Base-by-base conservation (phyloP, 2,113 vertebrate species). In the Solea solea region DNA sequence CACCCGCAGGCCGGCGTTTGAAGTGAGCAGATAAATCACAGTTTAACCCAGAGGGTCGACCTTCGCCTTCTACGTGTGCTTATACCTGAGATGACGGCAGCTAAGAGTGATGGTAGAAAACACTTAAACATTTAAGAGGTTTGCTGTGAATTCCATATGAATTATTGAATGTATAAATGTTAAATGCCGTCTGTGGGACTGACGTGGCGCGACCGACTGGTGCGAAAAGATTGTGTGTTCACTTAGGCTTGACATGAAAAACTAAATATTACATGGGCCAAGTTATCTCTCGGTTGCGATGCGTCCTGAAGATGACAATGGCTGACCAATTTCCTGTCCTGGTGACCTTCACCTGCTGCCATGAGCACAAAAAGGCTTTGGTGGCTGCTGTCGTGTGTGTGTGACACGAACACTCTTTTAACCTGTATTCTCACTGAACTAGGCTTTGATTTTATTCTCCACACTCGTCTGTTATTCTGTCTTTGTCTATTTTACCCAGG, bases 1-100 rank as follows among this genome's bases (percentile, higher is more conserved):
- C 61, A 80, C 21, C 21, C 21, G 59, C 46, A 69, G 49, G 61
- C 34, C 41, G 74, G 67, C 28, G 16, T 42, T 66, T 16, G 12
- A 41, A 65, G 46, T 5, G 25, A 65, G 64, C 50, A 72, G 62
- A 84, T 76, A 64, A 83, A 86, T 89, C 78, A 85, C 72, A 80
- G 74, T 85, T 86, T 77, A 88, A 89, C 77, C 16, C 34, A 61
- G 44, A 46, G 3, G 52, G 64, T 70, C 8, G 48, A 74, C 28
- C 62, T 15, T 42, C 0, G 10, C 42, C 57, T 51, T 78, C 66
- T 58, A 41, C 10, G 48, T 56, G 39, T 53, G 74, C 42, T 59
- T 77, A 64, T 63, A 69, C 39, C 66, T 14, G 16, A 25, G 57
- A 58, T 52, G 75, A 64, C 56, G 66, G 53, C 72, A 79, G n/a